phyloP scores from a whole-genome alignment of 2,797 vertebrate genomes.

The Peromyscus attwateri region DNA sequence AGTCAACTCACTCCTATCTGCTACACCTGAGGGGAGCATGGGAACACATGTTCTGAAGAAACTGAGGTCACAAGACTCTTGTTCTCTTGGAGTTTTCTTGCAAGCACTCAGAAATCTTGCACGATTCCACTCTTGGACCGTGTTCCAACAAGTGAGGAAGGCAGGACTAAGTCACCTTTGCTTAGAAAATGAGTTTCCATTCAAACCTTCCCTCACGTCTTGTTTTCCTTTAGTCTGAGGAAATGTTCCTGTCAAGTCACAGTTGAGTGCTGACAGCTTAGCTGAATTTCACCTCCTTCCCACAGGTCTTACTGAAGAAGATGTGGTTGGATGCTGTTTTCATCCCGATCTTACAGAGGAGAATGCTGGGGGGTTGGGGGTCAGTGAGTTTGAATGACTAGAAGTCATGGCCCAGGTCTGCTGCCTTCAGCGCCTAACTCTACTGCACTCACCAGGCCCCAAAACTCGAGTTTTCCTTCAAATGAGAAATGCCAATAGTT shows the following conservation, averaged over 20 bases:
- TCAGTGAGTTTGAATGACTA: neutral
- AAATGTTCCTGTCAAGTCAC: neutral
- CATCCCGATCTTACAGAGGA: too few relatives aligned
- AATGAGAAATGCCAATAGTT: neutral
- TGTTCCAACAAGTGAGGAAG: neutral
- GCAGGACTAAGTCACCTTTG: neutral
- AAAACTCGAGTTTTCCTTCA: neutral
- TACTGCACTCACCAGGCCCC: neutral
- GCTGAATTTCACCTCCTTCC: neutral
- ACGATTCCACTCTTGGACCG: neutral
- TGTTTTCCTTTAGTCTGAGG: neutral
- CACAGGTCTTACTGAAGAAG: too few relatives aligned
- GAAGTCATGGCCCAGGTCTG: neutral
- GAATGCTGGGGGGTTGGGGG: too few relatives aligned
- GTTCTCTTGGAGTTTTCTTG: neutral
- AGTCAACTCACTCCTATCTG: neutral
- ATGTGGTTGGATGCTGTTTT: too few relatives aligned
- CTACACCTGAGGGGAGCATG: too few relatives aligned
- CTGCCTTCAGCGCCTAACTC: neutral
- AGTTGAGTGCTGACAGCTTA: neutral
- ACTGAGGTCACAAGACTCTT: neutral
- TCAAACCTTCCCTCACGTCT: neutral
- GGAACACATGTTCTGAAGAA: neutral
- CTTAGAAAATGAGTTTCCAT: neutral
- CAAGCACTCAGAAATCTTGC: neutral